A percentile compares a stretch with the other conserved stretches of the same genome.
Conservation (phyloP, 64 coral and sea anemone species). For the Montipora foliosa region DNA sequence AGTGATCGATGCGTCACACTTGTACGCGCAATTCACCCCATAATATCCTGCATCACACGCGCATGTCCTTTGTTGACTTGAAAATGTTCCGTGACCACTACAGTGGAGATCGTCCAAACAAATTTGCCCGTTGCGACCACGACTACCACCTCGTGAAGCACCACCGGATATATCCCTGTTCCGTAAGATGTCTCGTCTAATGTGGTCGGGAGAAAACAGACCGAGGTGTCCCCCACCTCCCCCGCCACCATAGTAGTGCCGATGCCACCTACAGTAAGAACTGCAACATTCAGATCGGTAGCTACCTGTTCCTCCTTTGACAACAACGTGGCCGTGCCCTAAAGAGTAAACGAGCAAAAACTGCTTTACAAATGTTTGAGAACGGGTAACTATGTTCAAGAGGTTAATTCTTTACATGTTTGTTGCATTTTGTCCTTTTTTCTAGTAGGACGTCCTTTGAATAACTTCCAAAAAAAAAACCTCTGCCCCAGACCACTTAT, state of each 20-base stretch:
- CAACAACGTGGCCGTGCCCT: conserved; percentile 79
- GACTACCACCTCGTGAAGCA: not conserved
- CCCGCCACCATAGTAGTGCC: conserved; percentile 72
- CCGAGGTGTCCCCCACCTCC: conserved; percentile 79
- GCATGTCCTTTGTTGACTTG: conserved; percentile 36
- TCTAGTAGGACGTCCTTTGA: too few relatives aligned
- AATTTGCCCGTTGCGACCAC: conserved; percentile 70
- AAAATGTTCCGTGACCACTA: conserved; percentile 77
- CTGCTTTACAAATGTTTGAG: not conserved
- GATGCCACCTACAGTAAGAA: not conserved
- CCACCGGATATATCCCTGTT: conserved; percentile 69
- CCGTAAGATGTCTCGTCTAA: conserved; percentile 73
- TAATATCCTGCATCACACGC: conserved; percentile 75
- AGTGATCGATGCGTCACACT: conserved; percentile 56
- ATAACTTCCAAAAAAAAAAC: too few relatives aligned
- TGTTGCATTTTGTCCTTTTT: too few relatives aligned
- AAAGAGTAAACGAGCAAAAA: not conserved
- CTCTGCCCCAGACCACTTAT: too few relatives aligned
- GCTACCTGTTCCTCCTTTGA: conserved; percentile 66
- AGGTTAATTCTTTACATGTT: too few relatives aligned
- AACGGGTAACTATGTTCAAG: too few relatives aligned
- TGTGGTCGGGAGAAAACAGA: conserved; percentile 76
- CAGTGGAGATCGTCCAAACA: conserved; percentile 67
- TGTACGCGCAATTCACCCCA: conserved; percentile 84
- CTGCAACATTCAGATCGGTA: not conserved